Conservation (phyloP, 1,140 invertebrate species). For the Pseudomyrmex cubaensis region DNA sequence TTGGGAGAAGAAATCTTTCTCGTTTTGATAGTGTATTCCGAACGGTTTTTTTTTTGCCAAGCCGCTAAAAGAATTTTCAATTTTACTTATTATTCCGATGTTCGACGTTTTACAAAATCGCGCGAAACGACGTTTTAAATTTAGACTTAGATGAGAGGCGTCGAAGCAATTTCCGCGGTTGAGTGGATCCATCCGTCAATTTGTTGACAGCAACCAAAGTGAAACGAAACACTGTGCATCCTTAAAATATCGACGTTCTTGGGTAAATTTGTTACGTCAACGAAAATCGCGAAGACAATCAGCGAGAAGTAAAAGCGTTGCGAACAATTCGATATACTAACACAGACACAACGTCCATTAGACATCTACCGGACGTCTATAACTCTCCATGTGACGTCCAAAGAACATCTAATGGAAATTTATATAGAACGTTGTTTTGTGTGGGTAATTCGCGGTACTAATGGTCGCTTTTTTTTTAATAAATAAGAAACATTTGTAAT, state of each 20-base stretch:
- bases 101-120: background rate
- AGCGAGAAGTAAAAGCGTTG: background rate
- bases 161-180: background rate
- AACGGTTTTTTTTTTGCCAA: background rate
- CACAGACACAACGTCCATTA: too few relatives aligned
- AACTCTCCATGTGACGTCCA: too few relatives aligned
- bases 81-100: slow-evolving; percentile 4
- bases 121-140: background rate
- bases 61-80: background rate
- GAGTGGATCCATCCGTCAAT: slow-evolving; percentile 9
- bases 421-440: too few relatives aligned
- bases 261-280: background rate
- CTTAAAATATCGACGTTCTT: background rate
- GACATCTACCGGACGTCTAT: too few relatives aligned
- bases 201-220: slow-evolving; percentile 11
- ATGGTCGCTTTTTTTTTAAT: background rate
- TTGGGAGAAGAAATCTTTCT: background rate
- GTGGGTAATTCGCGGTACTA: background rate
- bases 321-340: background rate
- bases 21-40: background rate
- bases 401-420: too few relatives aligned
- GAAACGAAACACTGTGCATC: slow-evolving; percentile 7
- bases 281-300: slow-evolving; percentile 17
- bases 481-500: background rate
- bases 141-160: slow-evolving; percentile 21